These are phyloP conservation scores for Leptinotarsa peninsularis DNA, from an alignment of 2,888 invertebrate genomes.

Conservation along the genomic window DNA sequence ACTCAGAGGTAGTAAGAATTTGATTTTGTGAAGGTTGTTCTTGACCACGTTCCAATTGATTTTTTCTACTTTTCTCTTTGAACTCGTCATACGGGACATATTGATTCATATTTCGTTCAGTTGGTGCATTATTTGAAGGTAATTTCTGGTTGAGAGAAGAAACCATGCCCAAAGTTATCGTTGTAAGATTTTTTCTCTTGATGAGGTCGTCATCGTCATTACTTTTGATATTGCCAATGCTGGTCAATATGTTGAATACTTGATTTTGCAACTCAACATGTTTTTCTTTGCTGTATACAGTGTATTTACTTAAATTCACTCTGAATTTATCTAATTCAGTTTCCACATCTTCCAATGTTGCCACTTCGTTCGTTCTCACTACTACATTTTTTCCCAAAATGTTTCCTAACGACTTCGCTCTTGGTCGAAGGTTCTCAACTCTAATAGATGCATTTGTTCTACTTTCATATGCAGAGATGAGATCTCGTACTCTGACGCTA, in stretches of 20 bases:
- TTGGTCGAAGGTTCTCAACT: conserved; percentile 28
- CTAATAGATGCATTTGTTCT: conserved; percentile 18
- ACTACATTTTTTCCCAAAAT: conserved; percentile 36
- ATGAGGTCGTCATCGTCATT: conserved; percentile 39
- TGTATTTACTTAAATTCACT: conserved; percentile 44
- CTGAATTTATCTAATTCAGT: conserved; percentile 45
- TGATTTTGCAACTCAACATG: conserved; percentile 52
- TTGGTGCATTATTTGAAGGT: conserved; percentile 36
- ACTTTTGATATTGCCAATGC: conserved; percentile 47
- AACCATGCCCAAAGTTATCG: conserved; percentile 45
- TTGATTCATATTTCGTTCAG: not conserved
- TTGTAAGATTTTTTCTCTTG: conserved; percentile 43
- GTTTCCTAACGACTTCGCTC: conserved; percentile 42
- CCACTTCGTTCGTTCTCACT: conserved; percentile 32
- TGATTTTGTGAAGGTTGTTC: not conserved
- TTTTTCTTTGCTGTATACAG: conserved; percentile 50
- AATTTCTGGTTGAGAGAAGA: conserved; percentile 47
- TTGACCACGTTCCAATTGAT: not conserved
- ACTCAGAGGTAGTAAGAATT: not conserved
- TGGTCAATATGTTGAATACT: conserved; percentile 49
- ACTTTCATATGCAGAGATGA: conserved; percentile 37
- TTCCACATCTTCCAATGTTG: conserved; percentile 45
- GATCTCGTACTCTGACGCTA: conserved; percentile 32
- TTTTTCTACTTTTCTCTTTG: conserved; percentile 6
- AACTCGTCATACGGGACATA: not conserved